Base-by-base conservation (phyloP, 2,888 invertebrate genomes). In the Brachylomia viminalis region DNA sequence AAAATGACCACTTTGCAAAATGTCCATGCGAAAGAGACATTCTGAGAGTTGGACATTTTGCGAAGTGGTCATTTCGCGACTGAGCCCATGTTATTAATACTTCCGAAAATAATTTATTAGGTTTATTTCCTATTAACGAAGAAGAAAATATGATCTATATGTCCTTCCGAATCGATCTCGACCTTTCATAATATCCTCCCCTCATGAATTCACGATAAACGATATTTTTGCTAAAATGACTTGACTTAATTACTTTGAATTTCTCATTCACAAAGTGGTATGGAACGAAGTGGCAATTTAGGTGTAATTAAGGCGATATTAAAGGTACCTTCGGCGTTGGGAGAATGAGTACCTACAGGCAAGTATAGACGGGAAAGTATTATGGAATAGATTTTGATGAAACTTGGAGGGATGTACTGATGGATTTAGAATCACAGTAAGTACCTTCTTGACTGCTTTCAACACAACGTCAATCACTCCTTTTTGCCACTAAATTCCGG, bases 241-340 rank as follows among this genome's bases (percentile, higher is more conserved):
- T 66, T 64, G 80, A 82, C 70, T 79, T 79, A 84, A 86, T 87
- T 78, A 78, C 68, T 75, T 73, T n/a, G 45, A 74, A 85, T 67
- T 59, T 80, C 80, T 79, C 78, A 73, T 77, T 82, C 64, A 42
- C 78, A 72, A 82, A 84, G 80, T 77, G 79, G 70, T 73, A 74
- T 79, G 66, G 76, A 76, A 79, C 80, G 77, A 86, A 87, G 84
- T 87, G 88, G 82, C 87, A 87, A 87, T 87, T 86, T 84, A 47
- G 77, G 56, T 7, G 65, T 88, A 81, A 87, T 87, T 84, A 86
- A 86, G 59, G 33, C 27, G 61, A 49, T 82, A 77, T 81, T 86
- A 83, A 80, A 38, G 69, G 77, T 74, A 77, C 52, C 69, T 74
- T 64, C n/a, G 38, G 33, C 30, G 54, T 56, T 69, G 15, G 23